phyloP scores from a whole-genome alignment of 53 echinoderm and acorn worm species.

The Apostichopus leukothele region DNA sequence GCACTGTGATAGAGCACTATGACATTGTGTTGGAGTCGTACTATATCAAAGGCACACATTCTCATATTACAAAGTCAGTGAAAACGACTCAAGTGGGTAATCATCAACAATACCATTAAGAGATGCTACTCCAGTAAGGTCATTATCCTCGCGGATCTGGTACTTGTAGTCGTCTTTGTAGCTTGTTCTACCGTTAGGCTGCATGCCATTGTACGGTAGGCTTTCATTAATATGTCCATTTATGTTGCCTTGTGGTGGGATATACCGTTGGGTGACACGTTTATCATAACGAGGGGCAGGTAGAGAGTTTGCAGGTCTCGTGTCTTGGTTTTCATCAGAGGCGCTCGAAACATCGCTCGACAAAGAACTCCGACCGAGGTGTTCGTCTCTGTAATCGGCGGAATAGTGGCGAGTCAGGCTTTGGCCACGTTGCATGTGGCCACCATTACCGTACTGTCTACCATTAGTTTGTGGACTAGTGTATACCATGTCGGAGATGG shows the following conservation, averaged over 20 bases:
- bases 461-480: background rate
- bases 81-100: conserved; percentile 20
- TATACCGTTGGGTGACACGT: background rate
- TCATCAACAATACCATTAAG: background rate
- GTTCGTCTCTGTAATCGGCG: background rate
- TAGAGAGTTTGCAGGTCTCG: background rate
- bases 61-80: conserved; percentile 6
- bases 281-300: background rate
- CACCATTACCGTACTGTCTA: background rate
- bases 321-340: background rate
- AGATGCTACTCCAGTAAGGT: background rate
- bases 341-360: conserved; percentile 34
- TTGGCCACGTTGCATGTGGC: background rate
- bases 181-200: background rate
- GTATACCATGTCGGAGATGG: conserved; percentile 12
- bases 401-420: background rate
- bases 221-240: background rate
- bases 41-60: background rate
- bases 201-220: conserved; percentile 11
- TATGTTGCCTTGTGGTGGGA: background rate
- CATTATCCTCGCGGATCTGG: background rate
- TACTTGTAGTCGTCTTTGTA: background rate
- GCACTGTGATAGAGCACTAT: no score
- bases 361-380: background rate
- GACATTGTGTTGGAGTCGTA: no score